A percentile compares a stretch with the other conserved stretches of the same genome.
Conservation (phyloP, 1,140 invertebrate genomes). For the Drosophila fuyamai region DNA sequence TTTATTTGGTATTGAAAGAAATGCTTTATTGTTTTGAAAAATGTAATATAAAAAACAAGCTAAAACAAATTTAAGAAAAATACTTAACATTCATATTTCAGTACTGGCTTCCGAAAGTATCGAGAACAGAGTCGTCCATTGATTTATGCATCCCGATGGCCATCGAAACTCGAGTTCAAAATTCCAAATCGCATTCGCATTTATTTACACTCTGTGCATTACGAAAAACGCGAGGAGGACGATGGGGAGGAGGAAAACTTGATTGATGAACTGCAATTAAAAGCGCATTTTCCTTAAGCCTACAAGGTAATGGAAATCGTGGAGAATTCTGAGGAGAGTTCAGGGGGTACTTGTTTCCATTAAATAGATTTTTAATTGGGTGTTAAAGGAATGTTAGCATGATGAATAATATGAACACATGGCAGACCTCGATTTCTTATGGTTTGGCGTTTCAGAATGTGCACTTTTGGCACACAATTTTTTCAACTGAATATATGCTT, state of each 20-base stretch:
- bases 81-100: background rate
- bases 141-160: conserved; percentile 61
- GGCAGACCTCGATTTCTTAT: background rate
- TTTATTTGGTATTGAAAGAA: too few species aligned
- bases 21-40: too few species aligned
- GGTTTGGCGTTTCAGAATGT: background rate
- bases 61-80: background rate
- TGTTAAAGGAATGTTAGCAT: conserved; percentile 56
- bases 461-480: conserved; percentile 1
- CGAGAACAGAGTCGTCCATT: conserved; percentile 24
- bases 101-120: background rate
- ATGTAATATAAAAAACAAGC: too few species aligned
- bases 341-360: conserved; percentile 33
- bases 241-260: conserved; percentile 11
- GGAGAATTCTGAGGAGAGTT: background rate
- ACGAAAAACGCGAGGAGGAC: background rate
- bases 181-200: conserved; percentile 29
- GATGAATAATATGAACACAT: conserved; percentile 3
- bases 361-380: conserved; percentile 77
- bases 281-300: conserved; percentile 64
- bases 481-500: too few species aligned
- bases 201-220: conserved; percentile 41
- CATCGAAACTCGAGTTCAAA: conserved; percentile 24
- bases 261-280: conserved; percentile 77
- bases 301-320: conserved; percentile 35